Conservation (phyloP, 2,888 invertebrate species). For the Strigamia transsilvanica region DNA sequence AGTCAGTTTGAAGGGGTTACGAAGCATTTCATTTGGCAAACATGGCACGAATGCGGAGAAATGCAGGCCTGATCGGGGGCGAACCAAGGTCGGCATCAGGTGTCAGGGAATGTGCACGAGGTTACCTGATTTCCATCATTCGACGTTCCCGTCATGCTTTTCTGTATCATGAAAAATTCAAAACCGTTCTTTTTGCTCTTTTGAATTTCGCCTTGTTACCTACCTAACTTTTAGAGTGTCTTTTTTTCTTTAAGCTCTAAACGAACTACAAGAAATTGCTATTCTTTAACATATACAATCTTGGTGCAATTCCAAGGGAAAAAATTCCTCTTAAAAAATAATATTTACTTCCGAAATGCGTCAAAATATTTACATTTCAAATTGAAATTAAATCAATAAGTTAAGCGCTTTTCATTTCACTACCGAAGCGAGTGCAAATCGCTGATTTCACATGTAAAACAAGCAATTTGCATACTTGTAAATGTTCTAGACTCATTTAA, state of each 20-base stretch:
- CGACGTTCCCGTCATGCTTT: slow-evolving; percentile 13
- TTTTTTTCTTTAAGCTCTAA: too few species aligned
- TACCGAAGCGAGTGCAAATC: neutral
- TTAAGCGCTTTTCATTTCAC: too few species aligned
- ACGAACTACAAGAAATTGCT: neutral
- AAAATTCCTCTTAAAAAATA: too few species aligned
- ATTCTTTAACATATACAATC: neutral
- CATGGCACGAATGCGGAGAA: neutral
- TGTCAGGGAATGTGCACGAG: neutral
- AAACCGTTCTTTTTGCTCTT: neutral
- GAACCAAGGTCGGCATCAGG: slow-evolving; percentile 28
- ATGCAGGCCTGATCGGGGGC: slow-evolving; percentile 1
- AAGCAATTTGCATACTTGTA: neutral
- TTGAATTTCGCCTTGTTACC: neutral
- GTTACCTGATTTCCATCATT: slow-evolving; percentile 27
- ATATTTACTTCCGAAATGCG: too few species aligned
- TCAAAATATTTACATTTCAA: too few species aligned
- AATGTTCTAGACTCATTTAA: too few species aligned
- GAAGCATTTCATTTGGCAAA: slow-evolving; percentile 27
- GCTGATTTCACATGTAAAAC: neutral
- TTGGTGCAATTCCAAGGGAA: neutral
- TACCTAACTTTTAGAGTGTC: neutral
- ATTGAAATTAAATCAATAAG: neutral
- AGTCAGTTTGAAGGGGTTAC: slow-evolving; percentile 10
- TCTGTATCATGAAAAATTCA: slow-evolving; percentile 23